These are phyloP conservation scores for Paramisgurnus dabryanus DNA, from an alignment of 2,113 vertebrate species.

Conservation along the genomic window DNA sequence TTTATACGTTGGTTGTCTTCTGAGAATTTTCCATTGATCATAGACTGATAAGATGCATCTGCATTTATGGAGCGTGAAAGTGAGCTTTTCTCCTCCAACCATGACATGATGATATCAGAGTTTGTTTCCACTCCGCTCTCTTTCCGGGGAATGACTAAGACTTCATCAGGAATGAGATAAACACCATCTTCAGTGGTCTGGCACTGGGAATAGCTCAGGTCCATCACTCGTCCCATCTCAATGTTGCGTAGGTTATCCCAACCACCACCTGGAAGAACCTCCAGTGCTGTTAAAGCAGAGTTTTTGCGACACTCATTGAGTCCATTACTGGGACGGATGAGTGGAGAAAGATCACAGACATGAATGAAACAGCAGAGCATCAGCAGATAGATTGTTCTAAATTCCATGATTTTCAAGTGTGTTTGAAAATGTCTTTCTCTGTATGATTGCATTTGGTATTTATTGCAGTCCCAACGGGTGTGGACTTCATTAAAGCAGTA, in stretches of 20 bases:
- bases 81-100: constrained; percentile 81
- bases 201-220: too few species aligned
- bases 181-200: too few species aligned
- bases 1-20: constrained; percentile 72
- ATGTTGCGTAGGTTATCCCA: too few species aligned
- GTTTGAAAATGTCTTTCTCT: neutral
- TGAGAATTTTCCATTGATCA: constrained; percentile 86
- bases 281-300: constrained; percentile 51
- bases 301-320: constrained; percentile 73
- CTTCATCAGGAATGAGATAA: too few species aligned
- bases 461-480: neutral
- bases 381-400: constrained; percentile 36
- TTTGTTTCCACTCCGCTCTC: constrained; percentile 82
- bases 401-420: constrained; percentile 52
- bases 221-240: too few species aligned
- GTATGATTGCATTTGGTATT: neutral
- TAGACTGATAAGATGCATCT: constrained; percentile 73
- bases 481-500: neutral
- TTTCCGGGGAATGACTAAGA: constrained; percentile 65
- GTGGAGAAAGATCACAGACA: constrained; percentile 40
- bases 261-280: too few species aligned
- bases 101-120: constrained; percentile 85
- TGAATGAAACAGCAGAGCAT: constrained; percentile 51
- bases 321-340: constrained; percentile 58
- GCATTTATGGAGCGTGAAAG: constrained; percentile 79